These are phyloP conservation scores for Polydrusus pterygomalis DNA, from an alignment of 2,888 invertebrate species.

Conservation along the genomic window DNA sequence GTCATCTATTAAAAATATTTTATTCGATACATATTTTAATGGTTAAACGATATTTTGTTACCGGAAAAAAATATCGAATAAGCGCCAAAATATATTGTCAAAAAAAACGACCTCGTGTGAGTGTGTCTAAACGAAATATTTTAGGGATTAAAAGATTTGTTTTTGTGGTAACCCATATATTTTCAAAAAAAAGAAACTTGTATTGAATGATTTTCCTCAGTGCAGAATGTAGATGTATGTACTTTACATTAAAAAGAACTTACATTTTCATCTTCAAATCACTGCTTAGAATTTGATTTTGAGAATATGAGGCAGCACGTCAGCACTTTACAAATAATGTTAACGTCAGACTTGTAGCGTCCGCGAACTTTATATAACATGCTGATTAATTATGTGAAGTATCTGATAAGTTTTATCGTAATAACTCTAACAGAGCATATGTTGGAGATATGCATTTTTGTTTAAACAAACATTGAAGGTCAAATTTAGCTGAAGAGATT, in stretches of 20 bases:
- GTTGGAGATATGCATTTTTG: slow-evolving; percentile 15
- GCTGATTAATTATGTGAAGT: slow-evolving; percentile 22
- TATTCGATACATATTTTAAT: too few species aligned
- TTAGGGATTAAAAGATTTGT: too few species aligned
- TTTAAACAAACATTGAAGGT: slow-evolving; percentile 7
- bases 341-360: background rate
- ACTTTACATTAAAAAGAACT: background rate
- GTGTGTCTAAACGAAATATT: too few species aligned
- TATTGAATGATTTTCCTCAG: too few species aligned
- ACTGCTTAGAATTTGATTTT: background rate
- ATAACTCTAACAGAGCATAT: slow-evolving; percentile 25
- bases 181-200: too few species aligned
- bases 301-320: background rate
- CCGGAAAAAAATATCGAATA: too few species aligned
- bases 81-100: too few species aligned
- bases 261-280: slow-evolving; percentile 1
- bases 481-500: slow-evolving; percentile 4
- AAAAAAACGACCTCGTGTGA: too few species aligned
- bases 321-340: slow-evolving; percentile 5
- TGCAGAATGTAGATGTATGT: too few species aligned
- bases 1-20: too few species aligned
- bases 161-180: too few species aligned
- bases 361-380: slow-evolving; percentile 25
- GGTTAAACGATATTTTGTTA: too few species aligned
- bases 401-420: slow-evolving; percentile 21